Evolutionary conservation across 2,888 invertebrate genomes (phyloP).

Genomic region (Philereme transversata): DNA sequence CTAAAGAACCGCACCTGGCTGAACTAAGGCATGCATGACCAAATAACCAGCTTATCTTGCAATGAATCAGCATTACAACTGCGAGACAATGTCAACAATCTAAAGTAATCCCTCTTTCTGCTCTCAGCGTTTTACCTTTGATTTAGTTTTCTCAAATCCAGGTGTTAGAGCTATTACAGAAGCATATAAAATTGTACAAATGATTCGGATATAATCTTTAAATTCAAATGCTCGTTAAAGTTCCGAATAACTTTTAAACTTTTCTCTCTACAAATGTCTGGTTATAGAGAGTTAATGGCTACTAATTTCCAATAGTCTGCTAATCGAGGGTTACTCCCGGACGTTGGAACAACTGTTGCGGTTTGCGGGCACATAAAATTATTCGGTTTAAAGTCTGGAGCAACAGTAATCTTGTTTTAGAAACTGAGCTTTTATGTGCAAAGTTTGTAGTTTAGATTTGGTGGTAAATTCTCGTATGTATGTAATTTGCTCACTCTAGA

Average conservation of each 20-base stretch:
- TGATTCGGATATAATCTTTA: too few relatives aligned
- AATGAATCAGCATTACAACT: slow-evolving; percentile 17
- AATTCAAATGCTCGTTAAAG: too few relatives aligned
- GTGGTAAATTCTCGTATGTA: not conserved
- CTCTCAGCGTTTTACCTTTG: too few relatives aligned
- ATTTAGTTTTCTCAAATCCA: too few relatives aligned
- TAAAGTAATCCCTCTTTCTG: not conserved
- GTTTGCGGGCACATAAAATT: slow-evolving; percentile 22
- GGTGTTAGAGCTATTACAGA: too few relatives aligned
- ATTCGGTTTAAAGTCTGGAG: slow-evolving; percentile 19
- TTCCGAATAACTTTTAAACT: too few relatives aligned
- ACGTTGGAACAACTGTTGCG: slow-evolving; percentile 37
- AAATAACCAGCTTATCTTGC: slow-evolving; percentile 9
- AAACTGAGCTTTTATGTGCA: slow-evolving; percentile 2
- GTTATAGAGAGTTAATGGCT: slow-evolving; percentile 36
- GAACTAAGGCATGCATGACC: not conserved
- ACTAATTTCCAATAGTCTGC: slow-evolving; percentile 45
- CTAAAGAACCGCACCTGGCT: slow-evolving; percentile 12
- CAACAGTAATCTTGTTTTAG: slow-evolving; percentile 15
- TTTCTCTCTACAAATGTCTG: slow-evolving; percentile 12
- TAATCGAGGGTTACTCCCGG: slow-evolving; percentile 43
- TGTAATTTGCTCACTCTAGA: too few relatives aligned
- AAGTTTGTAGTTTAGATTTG: not conserved
- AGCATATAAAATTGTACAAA: too few relatives aligned
- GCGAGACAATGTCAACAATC: slow-evolving; percentile 7